Percentiles rank a stretch among this genome's conserved stretches.
These are phyloP conservation scores for Leptobrachium ailaonicum DNA, from an alignment of 2,113 vertebrate species.

Conservation along the genomic window DNA sequence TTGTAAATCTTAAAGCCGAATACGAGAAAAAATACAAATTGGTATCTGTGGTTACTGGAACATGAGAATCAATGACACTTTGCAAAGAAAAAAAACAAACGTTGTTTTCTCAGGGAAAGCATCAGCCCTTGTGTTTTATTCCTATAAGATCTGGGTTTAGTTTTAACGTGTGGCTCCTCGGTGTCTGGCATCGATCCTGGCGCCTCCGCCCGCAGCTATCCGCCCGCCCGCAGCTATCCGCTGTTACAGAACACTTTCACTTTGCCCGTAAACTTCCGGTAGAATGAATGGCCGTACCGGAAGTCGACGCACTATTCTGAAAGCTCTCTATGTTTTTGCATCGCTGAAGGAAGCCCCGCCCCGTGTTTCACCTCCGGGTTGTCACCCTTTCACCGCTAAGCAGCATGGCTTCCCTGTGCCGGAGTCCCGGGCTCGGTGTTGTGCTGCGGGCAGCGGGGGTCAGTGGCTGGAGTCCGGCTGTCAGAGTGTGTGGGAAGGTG, in stretches of 20 bases:
- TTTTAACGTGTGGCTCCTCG: too few relatives aligned
- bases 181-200: not conserved
- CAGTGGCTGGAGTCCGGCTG: not conserved
- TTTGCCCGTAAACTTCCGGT: not conserved
- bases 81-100: too few relatives aligned
- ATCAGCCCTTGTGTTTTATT: too few relatives aligned
- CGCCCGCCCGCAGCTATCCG: too few relatives aligned
- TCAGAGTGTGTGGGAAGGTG: slow-evolving; percentile 7
- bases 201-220: too few relatives aligned
- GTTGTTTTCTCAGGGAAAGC: too few relatives aligned
- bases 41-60: too few relatives aligned
- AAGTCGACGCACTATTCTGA: not conserved
- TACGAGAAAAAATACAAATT: too few relatives aligned
- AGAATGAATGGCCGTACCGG: not conserved
- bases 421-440: not conserved
- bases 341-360: not conserved
- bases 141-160: too few relatives aligned
- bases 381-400: slow-evolving; percentile 14
- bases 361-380: not conserved
- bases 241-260: not conserved
- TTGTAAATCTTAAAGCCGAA: too few relatives aligned
- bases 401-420: slow-evolving; percentile 39
- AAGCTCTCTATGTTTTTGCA: not conserved
- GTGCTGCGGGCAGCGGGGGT: not conserved
- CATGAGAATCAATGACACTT: too few relatives aligned